Evolutionary conservation across 2,888 invertebrate genomes (phyloP), one percentile per base, ranked within the genome.

Genomic region (Nematopogon swammerdamellus): DNA sequence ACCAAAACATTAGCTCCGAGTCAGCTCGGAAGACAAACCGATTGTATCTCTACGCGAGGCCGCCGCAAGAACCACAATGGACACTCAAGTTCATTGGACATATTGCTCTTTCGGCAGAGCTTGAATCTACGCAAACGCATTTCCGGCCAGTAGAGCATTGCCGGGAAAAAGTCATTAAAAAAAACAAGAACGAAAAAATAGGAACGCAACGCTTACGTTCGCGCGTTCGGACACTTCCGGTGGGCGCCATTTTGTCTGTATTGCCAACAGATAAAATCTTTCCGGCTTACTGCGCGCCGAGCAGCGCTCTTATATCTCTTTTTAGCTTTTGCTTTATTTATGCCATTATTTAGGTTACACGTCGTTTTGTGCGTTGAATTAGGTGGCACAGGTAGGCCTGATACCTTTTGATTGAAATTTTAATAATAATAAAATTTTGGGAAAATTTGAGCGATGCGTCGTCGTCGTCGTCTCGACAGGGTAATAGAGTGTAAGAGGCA

Each of bases 191-290:
- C 3, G 36, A 36, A 68, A 73, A 77, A 77, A 75, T 75, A 69
- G 76, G 76, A 74, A 72, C 74, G 72, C 69, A 75, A 74, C 66
- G 72, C 69, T 36, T 36, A 36, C 36, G 36, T 69, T 74, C 71
- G 72, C 70, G 60, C 62, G 73, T 70, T 79, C 74, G 79, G 79
- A 77, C 79, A 77, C 79, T 79, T 79, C 79, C 79, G 79, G 79
- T 79, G 77, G 77, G 72, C 79, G 76, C 79, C 75, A 77, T 79
- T 79, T 77, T 79, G 79, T 77, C 77, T 79, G 75, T 79, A 79
- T 77, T 76, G 77, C 75, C 72, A 77, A 73, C 77, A 75, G 79
- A 79, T 79, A 79, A 77, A 79, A 79, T 79, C 79, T 79, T 79
- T 79, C 77, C 76, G 72, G 70, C 72, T 75, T 76, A 75, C 74